Conservation (phyloP, 2,797 vertebrate species). For the Gymnoscopelus braueri region DNA sequence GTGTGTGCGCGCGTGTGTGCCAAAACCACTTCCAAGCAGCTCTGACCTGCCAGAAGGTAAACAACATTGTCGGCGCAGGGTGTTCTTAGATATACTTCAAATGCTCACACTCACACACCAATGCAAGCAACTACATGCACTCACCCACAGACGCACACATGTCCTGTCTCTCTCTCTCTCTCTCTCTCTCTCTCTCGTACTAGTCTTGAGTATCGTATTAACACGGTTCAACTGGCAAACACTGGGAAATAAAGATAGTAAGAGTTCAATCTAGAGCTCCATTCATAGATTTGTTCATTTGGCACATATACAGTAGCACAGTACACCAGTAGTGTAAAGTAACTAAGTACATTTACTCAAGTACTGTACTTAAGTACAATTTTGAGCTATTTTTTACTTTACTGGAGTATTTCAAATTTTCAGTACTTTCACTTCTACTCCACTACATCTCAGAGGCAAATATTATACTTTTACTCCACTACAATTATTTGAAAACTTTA, state of each 20-base stretch:
- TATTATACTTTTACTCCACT: too few species aligned
- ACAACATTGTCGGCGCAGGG: slow-evolving; percentile 33
- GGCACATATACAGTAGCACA: slow-evolving; percentile 28
- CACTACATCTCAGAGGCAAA: too few species aligned
- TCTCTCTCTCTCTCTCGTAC: not conserved
- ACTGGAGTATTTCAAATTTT: too few species aligned
- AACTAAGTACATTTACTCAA: too few species aligned
- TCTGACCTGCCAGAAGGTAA: slow-evolving; percentile 34
- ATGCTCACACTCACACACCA: slow-evolving; percentile 21
- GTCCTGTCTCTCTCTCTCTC: not conserved
- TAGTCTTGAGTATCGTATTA: slow-evolving; percentile 23
- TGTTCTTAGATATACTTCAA: slow-evolving; percentile 32
- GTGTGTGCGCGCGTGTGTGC: not conserved
- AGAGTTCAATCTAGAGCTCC: slow-evolving; percentile 11
- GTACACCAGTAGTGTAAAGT: not conserved
- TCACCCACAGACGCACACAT: slow-evolving; percentile 15
- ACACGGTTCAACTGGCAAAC: slow-evolving; percentile 6
- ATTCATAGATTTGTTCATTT: slow-evolving; percentile 36
- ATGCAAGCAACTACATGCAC: slow-evolving; percentile 16
- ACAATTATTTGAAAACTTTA: too few species aligned
- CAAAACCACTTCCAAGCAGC: slow-evolving; percentile 29
- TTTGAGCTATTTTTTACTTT: too few species aligned
- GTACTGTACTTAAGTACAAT: too few species aligned
- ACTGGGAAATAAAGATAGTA: slow-evolving; percentile 32
- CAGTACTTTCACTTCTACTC: too few species aligned